These are phyloP conservation scores for Hirtodrosophila cameraria DNA, from an alignment of 2,888 invertebrate genomes.

Conservation along the genomic window DNA sequence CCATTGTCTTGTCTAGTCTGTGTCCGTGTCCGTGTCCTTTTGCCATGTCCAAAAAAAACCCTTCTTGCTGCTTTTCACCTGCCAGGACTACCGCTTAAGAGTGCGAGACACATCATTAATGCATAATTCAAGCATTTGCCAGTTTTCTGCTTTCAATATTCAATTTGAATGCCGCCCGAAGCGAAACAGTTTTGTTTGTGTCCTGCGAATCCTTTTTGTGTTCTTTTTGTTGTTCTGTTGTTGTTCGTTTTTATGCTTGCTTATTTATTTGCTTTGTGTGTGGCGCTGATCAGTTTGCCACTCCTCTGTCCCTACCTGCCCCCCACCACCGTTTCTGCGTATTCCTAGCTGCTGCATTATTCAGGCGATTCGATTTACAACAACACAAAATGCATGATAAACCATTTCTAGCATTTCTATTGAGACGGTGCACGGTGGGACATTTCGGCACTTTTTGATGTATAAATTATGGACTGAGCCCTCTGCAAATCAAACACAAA, in stretches of 20 bases:
- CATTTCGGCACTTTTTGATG: too few relatives aligned
- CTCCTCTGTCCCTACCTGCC: neutral
- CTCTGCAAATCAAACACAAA: too few relatives aligned
- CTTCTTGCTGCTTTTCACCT: constrained; percentile 24
- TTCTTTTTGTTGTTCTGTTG: constrained; percentile 19
- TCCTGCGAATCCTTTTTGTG: constrained; percentile 23
- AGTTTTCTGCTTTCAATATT: constrained; percentile 77
- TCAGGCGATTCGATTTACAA: constrained; percentile 69
- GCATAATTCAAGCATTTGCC: constrained; percentile 79
- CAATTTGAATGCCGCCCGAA: constrained; percentile 78
- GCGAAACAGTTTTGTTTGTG: constrained; percentile 62
- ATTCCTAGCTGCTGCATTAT: constrained; percentile 76
- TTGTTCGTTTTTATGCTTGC: constrained; percentile 58
- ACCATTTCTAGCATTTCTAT: constrained; percentile 60
- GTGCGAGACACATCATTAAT: constrained; percentile 75
- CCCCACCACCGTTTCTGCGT: constrained; percentile 5
- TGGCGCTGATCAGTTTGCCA: constrained; percentile 48
- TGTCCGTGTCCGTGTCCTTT: constrained; percentile 26
- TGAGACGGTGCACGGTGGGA: constrained; percentile 37
- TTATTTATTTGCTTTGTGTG: constrained; percentile 73
- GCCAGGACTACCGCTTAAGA: constrained; percentile 23
- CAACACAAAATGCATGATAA: constrained; percentile 74
- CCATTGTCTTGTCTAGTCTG: constrained; percentile 51
- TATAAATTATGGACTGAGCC: too few relatives aligned
- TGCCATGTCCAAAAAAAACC: constrained; percentile 15